Base-by-base conservation (phyloP, 2,888 invertebrate genomes). In the Leucozona laternaria region DNA sequence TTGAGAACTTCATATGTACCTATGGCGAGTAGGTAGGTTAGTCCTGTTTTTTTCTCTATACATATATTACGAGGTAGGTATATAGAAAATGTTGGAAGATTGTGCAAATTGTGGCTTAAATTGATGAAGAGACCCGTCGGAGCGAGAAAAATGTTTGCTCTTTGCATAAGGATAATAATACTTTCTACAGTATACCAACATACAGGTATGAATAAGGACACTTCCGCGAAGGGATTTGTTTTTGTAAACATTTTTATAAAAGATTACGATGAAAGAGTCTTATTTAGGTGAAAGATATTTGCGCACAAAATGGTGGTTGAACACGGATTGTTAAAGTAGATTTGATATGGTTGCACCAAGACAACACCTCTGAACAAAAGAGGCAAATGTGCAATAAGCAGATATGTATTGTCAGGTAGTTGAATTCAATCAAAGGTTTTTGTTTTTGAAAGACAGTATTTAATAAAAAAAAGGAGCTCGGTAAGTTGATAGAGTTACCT, bases 51-150 rank as follows among this genome's bases (percentile, higher is more conserved):
- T 20, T 28, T 48, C 17, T 37, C 43, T 13, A 8, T 43, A 10
- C 2, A 48, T 13, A 22, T 40, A 15, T 15, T 50, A 15, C n/a
- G 58, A 34, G 31, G 20, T 4, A 31, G n/a, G n/a, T n/a, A n/a
- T n/a, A n/a, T n/a, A n/a, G 5, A 40, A 53, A n/a, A 58, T 72
- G 40, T 25, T 22, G 68, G 57, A 73, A 68, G 55, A 75, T 79
- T 83, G 79, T 83, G 83, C 83, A 83, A 79, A 83, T 79, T 73
- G 60, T 75, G 79, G 75, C 64, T 75, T 58, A 80, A 84, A 80
- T 84, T 80, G 84, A 79, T 79, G 80, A 79, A 57, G 71, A 71
- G 76, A 68, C 45, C 45, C 66, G 64, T 34, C 76, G 71, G 43
- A 80, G 84, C 76, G 50, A 64, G 50, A 66, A 53, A 84, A 79